These are phyloP conservation scores for Cylindroiulus punctatus DNA, from an alignment of 2,888 invertebrate genomes.

Conservation along the genomic window DNA sequence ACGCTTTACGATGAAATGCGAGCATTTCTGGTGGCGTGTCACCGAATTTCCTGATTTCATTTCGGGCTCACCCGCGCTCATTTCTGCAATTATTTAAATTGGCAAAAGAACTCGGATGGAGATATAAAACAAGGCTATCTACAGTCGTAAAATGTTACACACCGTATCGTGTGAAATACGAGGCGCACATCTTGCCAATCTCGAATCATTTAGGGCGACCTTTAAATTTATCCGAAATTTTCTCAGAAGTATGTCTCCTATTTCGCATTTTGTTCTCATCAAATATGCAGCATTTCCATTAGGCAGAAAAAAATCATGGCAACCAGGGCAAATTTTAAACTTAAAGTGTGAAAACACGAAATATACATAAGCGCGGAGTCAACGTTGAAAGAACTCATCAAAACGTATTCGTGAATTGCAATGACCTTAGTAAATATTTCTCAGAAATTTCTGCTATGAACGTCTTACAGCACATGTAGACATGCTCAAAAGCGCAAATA, in stretches of 20 bases:
- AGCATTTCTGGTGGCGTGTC: slow-evolving; percentile 42
- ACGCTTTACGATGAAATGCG: slow-evolving; percentile 42
- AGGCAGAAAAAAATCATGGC: no score
- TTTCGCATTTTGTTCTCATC: not conserved
- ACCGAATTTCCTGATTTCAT: slow-evolving; percentile 42
- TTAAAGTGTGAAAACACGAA: no score
- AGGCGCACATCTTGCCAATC: slow-evolving; percentile 15
- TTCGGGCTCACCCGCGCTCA: slow-evolving; percentile 28
- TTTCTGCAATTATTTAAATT: slow-evolving; percentile 28
- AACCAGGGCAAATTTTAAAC: no score
- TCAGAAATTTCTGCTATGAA: no score
- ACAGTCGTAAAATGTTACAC: not conserved
- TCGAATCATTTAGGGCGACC: slow-evolving; percentile 2
- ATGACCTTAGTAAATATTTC: no score
- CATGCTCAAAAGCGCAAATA: no score
- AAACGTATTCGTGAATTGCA: no score
- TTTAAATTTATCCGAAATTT: not conserved
- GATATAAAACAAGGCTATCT: slow-evolving; percentile 22
- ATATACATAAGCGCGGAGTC: no score
- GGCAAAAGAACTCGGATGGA: slow-evolving; percentile 6
- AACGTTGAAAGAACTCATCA: no score
- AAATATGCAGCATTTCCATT: no score
- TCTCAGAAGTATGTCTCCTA: not conserved
- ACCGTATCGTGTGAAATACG: not conserved
- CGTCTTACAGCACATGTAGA: no score